Evolutionary conservation across 2,888 invertebrate species (phyloP).

Genomic region (Chalcosyrphus nemorum): DNA sequence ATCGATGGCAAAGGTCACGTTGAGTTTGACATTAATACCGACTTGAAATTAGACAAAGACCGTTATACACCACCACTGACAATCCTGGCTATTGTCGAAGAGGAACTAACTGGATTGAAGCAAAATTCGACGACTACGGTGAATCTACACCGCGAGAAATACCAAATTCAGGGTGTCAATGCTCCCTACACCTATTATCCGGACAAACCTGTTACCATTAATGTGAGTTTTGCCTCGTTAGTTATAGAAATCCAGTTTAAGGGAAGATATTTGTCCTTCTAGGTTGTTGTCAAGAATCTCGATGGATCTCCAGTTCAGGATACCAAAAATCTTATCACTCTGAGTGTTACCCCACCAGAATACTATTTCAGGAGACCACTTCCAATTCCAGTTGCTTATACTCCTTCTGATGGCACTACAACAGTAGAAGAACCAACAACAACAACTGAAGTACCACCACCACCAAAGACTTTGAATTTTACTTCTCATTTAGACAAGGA

Average conservation of each 20-base stretch:
- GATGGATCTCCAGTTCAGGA: constrained; percentile 87
- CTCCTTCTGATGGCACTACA: too few species aligned
- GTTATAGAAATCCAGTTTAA: too few species aligned
- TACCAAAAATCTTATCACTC: constrained; percentile 83
- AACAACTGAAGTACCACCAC: not conserved
- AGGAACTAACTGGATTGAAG: constrained; percentile 90
- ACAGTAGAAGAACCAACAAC: not conserved
- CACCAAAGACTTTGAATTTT: constrained; percentile 76
- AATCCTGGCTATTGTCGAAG: constrained; percentile 94
- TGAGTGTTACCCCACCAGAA: constrained; percentile 74
- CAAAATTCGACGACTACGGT: constrained; percentile 90
- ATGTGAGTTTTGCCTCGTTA: too few species aligned
- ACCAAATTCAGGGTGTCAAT: constrained; percentile 89
- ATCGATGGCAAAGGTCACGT: constrained; percentile 87
- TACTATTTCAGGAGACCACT: constrained; percentile 44
- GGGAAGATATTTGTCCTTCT: not conserved
- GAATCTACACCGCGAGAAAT: constrained; percentile 89
- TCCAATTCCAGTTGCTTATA: constrained; percentile 26
- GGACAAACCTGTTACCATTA: constrained; percentile 91
- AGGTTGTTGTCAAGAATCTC: constrained; percentile 88
- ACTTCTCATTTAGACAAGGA: constrained; percentile 83
- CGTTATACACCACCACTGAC: constrained; percentile 71
- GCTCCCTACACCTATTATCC: constrained; percentile 95
- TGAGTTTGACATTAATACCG: constrained; percentile 88
- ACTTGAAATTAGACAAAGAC: constrained; percentile 86